Base-by-base conservation (phyloP, 2,113 vertebrate species). In the Phocoena sinus region DNA sequence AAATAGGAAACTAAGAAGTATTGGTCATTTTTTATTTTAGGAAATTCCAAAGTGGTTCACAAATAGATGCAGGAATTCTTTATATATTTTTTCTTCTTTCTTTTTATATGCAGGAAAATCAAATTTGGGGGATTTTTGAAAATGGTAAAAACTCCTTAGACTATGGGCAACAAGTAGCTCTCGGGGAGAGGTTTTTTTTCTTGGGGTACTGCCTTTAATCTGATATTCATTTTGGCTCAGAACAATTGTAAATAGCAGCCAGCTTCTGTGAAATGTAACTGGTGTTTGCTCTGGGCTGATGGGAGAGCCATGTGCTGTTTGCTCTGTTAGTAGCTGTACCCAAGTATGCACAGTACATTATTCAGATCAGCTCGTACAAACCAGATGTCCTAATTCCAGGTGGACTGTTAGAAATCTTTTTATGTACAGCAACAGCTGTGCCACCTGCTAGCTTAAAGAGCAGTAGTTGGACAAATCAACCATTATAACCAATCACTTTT, bases 181-280 rank as follows among this genome's bases (percentile, higher is more conserved):
- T 76, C 73, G 76, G 91, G 89, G 73, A 92, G 74, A 88, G 50
- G 31, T 73, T 89, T 67, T 85, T 95, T 94, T 97, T 98, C 95
- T 83, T 80, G 96, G 83, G 92, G 50, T 96, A 76, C 81, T 94
- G 68, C 97, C 97, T 98, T 97, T 97, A 98, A 67, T 98, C 97
- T 98, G 95, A 97, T 95, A 99, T 98, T 99, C 98, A 99, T 98
- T 99, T 99, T 97, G 76, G 97, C 97, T 97, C 97, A 96, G 97
- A 96, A 97, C 95, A 73, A 91, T 84, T 98, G 99, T 98, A 99
- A 99, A 99, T 99, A 99, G 80, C 98, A 99, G 96, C 26, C 95
- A 96, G 96, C 97, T 98, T 97, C 97, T 97, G 97, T 98, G 98
- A 98, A 99, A 98, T 96, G 95, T 97, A 94, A 76, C 94, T 94